These are phyloP conservation scores for Brachionichthys hirsutus DNA, from an alignment of 2,113 vertebrate genomes.

Conservation along the genomic window DNA sequence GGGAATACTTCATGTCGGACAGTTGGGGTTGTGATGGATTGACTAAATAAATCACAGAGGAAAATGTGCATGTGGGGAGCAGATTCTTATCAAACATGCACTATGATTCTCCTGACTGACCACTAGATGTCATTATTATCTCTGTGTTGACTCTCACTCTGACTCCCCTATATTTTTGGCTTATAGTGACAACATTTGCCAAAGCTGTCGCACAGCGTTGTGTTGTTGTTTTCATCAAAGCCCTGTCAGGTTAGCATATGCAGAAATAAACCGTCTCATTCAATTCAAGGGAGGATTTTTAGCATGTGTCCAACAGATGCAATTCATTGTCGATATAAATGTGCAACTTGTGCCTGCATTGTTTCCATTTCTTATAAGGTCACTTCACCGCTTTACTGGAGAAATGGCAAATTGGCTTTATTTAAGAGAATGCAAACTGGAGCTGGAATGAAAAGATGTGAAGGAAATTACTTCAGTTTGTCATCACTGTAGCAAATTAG, in stretches of 20 bases:
- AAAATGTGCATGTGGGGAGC: constrained; percentile 7
- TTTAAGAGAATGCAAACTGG: constrained; percentile 68
- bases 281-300: neutral
- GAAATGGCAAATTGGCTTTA: constrained; percentile 27
- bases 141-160: constrained; percentile 37
- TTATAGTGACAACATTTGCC: constrained; percentile 16
- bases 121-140: constrained; percentile 70
- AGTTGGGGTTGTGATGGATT: constrained; percentile 64
- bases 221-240: constrained; percentile 1
- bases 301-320: neutral
- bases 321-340: constrained; percentile 1
- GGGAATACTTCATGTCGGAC: constrained; percentile 66
- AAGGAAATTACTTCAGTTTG: constrained; percentile 70
- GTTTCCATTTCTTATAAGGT: constrained; percentile 27
- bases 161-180: constrained; percentile 20
- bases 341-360: neutral
- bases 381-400: constrained; percentile 14
- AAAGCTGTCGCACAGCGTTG: constrained; percentile 9
- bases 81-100: too few relatives aligned
- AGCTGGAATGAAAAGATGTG: constrained; percentile 70
- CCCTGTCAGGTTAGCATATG: neutral
- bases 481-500: constrained; percentile 68
- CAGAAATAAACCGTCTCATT: constrained; percentile 3
- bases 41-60: constrained; percentile 69
- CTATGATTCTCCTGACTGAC: constrained; percentile 13